A percentile compares a stretch with the other conserved stretches of the same genome.
These are phyloP conservation scores for Amitus sp. DNA, from an alignment of 2,888 invertebrate species.

Conservation along the genomic window DNA sequence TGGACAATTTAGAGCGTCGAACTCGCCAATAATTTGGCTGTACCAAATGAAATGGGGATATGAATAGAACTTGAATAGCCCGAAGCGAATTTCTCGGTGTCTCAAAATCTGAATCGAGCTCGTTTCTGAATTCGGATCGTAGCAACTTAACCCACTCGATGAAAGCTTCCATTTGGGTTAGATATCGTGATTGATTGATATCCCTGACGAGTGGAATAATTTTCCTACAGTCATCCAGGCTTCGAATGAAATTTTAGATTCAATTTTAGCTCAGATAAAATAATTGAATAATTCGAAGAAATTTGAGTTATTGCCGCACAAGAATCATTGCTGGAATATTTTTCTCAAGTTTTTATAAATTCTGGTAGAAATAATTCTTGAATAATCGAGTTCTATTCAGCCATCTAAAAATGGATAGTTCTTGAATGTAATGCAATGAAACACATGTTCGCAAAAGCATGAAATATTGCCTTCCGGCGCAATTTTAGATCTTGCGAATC, in stretches of 20 bases:
- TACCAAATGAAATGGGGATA: background rate
- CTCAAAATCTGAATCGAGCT: background rate
- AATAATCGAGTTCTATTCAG: background rate
- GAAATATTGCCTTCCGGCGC: background rate
- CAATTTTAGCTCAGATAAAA: too few relatives aligned
- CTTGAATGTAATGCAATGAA: conserved; percentile 2
- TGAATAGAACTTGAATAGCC: background rate
- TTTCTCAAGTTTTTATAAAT: too few relatives aligned
- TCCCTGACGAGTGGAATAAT: too few relatives aligned
- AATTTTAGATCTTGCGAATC: background rate
- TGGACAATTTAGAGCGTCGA: too few relatives aligned
- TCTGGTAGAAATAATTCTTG: background rate
- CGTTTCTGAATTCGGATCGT: conserved; percentile 1
- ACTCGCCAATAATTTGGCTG: too few relatives aligned
- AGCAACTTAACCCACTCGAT: background rate
- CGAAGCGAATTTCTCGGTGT: background rate
- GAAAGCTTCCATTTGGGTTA: conserved; percentile 6
- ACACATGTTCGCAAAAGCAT: background rate
- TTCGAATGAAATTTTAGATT: too few relatives aligned
- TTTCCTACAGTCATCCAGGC: too few relatives aligned
- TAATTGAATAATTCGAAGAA: too few relatives aligned
- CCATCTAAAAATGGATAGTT: background rate
- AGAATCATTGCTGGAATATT: background rate
- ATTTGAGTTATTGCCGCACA: background rate
- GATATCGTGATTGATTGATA: background rate